Evolutionary conservation across 2,113 vertebrate species (phyloP).

Genomic region (Solenodon paradoxus): DNA sequence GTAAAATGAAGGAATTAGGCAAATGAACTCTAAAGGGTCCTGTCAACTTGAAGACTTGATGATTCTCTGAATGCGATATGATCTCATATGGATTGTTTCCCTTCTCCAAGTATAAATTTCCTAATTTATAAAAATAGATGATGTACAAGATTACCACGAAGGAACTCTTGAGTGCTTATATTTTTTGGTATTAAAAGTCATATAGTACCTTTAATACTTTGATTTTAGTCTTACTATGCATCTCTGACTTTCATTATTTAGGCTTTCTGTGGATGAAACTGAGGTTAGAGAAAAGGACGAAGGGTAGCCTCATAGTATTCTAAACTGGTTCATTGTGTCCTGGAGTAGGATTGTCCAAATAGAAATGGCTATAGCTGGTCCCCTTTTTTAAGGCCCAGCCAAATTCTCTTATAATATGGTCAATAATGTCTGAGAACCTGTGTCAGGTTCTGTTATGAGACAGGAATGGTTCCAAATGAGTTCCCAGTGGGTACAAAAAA

Average conservation of each 20-base stretch:
- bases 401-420: background rate
- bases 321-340: background rate
- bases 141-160: background rate
- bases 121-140: background rate
- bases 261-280: background rate
- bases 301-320: background rate
- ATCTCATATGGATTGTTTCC: background rate
- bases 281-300: background rate
- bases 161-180: background rate
- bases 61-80: background rate
- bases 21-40: background rate
- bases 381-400: background rate
- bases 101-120: background rate
- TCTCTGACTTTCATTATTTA: background rate
- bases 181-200: background rate
- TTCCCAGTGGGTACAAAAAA: constrained; percentile 71
- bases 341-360: background rate
- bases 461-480: constrained; percentile 53
- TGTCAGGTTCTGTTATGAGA: background rate
- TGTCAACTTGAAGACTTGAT: background rate
- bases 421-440: background rate
- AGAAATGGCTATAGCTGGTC: background rate
- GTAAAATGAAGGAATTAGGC: background rate
- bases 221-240: background rate
- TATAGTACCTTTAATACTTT: background rate